Percentiles rank a stretch among this genome's conserved stretches.
Evolutionary conservation across 2,797 vertebrate species (phyloP).

Genomic region (Chaetophractus vellerosus): DNA sequence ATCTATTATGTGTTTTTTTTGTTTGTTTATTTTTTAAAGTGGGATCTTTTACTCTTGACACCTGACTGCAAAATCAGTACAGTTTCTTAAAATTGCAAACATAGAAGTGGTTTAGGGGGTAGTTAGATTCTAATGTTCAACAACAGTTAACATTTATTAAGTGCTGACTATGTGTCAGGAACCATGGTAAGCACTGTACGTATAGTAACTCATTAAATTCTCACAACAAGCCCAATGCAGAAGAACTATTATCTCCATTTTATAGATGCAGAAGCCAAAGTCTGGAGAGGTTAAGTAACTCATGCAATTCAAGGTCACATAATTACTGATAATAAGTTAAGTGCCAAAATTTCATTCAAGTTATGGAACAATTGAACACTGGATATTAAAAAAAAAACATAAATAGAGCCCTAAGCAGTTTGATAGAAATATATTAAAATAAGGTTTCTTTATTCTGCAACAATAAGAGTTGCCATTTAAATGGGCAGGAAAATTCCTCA

Average conservation of each 20-base stretch:
- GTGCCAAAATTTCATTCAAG: not conserved
- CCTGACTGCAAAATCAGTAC: conserved; percentile 1
- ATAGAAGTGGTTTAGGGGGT: conserved; percentile 28
- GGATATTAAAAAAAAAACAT: not conserved
- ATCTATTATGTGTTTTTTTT: not conserved
- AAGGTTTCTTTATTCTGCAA: not conserved
- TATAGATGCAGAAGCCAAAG: conserved; percentile 37
- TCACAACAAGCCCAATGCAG: not conserved
- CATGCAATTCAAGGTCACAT: not conserved
- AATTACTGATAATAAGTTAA: conserved; percentile 24
- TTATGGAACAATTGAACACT: not conserved
- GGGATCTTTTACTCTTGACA: conserved; percentile 8
- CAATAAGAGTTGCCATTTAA: conserved; percentile 24
- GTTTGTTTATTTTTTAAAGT: not conserved
- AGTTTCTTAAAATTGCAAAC: conserved; percentile 22
- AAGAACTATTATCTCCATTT: conserved; percentile 22
- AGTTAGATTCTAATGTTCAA: not conserved
- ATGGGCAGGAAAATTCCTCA: not conserved
- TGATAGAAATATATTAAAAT: not conserved
- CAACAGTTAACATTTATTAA: not conserved
- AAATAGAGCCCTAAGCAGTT: not conserved
- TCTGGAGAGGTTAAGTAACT: not conserved
- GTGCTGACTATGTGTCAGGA: not conserved
- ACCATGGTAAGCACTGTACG: not conserved
- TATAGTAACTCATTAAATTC: not conserved